A percentile compares a stretch with the other conserved stretches of the same genome.
These are phyloP conservation scores for Sporophila hypoxantha DNA, from an alignment of 2,113 vertebrate species.

Conservation along the genomic window DNA sequence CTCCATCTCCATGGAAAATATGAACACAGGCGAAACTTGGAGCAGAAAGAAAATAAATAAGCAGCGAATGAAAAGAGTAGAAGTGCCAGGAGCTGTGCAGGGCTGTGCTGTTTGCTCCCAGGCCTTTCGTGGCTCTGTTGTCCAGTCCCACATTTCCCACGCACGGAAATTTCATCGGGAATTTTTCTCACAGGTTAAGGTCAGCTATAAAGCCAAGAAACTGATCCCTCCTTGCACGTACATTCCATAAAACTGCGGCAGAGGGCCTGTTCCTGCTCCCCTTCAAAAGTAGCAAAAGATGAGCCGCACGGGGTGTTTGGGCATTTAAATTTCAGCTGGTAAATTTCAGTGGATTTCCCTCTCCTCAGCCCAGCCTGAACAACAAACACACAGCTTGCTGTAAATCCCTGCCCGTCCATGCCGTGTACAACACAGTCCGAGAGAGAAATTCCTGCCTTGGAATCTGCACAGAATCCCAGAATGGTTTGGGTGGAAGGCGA, in stretches of 20 bases:
- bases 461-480: background rate
- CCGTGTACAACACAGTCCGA: fast-evolving
- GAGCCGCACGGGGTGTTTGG: background rate
- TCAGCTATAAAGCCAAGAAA: background rate
- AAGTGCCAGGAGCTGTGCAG: background rate
- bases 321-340: fast-evolving
- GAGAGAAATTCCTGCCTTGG: background rate
- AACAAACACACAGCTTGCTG: background rate
- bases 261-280: background rate
- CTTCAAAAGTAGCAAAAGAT: fast-evolving
- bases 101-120: background rate
- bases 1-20: background rate
- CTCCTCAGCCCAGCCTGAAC: background rate
- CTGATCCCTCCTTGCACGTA: fast-evolving
- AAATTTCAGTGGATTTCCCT: background rate
- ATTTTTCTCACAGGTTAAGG: background rate
- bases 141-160: background rate
- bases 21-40: background rate
- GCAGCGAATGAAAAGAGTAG: fast-evolving
- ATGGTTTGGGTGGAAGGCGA: background rate
- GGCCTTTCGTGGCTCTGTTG: fast-evolving
- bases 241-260: background rate
- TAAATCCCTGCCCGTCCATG: fast-evolving
- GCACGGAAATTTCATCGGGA: fast-evolving
- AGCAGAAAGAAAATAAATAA: background rate